A percentile compares a stretch with the other conserved stretches of the same genome.
Conservation (phyloP, 1,140 invertebrate species). For the Trichogramma pretiosum region DNA sequence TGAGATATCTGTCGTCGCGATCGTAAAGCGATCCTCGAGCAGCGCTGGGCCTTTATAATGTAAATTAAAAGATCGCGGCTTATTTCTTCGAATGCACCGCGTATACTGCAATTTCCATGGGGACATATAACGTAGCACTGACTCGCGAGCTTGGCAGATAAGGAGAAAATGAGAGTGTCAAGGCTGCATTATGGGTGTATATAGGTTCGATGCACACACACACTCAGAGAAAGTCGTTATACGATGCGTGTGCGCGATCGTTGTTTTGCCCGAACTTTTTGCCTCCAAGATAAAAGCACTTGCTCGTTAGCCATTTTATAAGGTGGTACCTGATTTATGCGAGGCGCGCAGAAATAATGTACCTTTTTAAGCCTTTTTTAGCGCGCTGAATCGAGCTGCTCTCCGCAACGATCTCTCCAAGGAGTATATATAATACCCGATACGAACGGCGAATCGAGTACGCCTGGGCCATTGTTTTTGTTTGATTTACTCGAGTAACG, state of each 20-base stretch:
- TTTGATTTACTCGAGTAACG: no score
- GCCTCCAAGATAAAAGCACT: conserved; percentile 4
- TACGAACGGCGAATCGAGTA: no score
- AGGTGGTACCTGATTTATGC: conserved; percentile 9
- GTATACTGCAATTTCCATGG: conserved; percentile 17
- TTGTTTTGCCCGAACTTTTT: background rate
- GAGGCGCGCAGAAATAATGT: background rate
- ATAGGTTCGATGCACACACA: conserved; percentile 19
- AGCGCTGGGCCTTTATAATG: no score
- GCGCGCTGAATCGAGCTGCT: conserved; percentile 7
- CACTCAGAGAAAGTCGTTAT: background rate
- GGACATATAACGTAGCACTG: conserved; percentile 23
- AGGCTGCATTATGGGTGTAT: no score
- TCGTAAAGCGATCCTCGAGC: conserved; percentile 32
- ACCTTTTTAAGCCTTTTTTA: background rate
- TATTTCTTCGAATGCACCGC: conserved; percentile 22
- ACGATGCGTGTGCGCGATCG: background rate
- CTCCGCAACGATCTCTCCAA: no score
- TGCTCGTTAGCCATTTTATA: conserved; percentile 13
- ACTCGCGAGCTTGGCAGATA: conserved; percentile 20
- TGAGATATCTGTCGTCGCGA: conserved; percentile 22
- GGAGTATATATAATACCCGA: no score
- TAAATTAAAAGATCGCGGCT: no score
- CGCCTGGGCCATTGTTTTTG: no score
- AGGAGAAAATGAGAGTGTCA: background rate